Evolutionary conservation across 2,797 vertebrate genomes (phyloP).

Genomic region (Lacerta bilineata): DNA sequence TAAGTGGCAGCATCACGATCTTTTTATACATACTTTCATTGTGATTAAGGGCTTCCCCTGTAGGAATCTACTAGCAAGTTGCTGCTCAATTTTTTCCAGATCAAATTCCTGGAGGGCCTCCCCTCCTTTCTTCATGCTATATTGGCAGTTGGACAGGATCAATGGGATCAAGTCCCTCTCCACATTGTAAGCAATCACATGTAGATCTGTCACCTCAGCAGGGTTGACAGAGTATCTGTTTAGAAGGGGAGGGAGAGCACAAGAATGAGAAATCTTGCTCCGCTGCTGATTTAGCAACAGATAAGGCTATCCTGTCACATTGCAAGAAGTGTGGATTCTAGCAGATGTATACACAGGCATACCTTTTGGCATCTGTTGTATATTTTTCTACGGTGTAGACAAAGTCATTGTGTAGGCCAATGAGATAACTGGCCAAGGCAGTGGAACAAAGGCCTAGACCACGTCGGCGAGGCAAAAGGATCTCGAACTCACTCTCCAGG

Average conservation of each 20-base stretch:
- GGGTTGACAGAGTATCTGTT: conserved; percentile 89
- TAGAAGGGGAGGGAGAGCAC: conserved; percentile 39
- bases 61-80: conserved; percentile 88
- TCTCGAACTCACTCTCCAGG: conserved; percentile 81
- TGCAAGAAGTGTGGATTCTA: accelerated
- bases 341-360: too few species aligned
- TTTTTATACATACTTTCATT: conserved; percentile 79
- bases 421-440: conserved; percentile 91
- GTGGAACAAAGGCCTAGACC: conserved; percentile 92
- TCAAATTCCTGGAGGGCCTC: conserved; percentile 89
- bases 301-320: background rate
- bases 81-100: conserved; percentile 91
- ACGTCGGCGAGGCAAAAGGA: conserved; percentile 88
- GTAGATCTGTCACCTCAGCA: conserved; percentile 89
- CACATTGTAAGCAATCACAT: conserved; percentile 91
- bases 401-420: conserved; percentile 90
- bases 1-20: background rate
- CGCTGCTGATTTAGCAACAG: background rate
- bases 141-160: conserved; percentile 94
- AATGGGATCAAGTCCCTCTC: conserved; percentile 91
- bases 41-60: conserved; percentile 92
- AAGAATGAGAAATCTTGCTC: background rate
- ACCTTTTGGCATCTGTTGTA: conserved; percentile 83
- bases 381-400: conserved; percentile 84
- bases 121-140: conserved; percentile 89